Base-by-base conservation (phyloP, 2,797 vertebrate species). In the Rousettus madagascariensis region DNA sequence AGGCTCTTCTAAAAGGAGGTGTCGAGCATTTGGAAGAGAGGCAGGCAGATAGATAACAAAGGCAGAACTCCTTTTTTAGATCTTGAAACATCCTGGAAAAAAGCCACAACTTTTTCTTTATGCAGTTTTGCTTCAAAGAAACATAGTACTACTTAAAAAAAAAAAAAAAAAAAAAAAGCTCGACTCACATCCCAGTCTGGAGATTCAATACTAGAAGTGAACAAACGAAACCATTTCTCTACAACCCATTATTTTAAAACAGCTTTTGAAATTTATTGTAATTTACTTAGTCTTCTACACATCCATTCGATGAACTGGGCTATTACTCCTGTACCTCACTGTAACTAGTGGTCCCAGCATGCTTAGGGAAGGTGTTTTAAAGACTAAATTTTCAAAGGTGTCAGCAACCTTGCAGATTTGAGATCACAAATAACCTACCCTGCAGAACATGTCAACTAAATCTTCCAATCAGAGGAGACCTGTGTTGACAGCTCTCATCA, bases 381-480 rank as follows among this genome's bases (percentile, higher is more conserved):
- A 88, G 90, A 79, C 68, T 59, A 36, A 30, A 53, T 36, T 89
- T 94, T 79, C 65, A 85, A 95, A 95, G 30, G 3, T 78, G 15
- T 85, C 43, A 77, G 55, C 28, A 82, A 80, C 28, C 30, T 66
- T 94, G 51, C n/a, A 75, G 69, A 80, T 93, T 43, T 80, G 71
- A 93, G 33, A 83, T 55, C 3, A 6, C 57, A 86, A 57, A 86
- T 86, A 92, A 91, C 53, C 11, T 16, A 94, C 17, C 66, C 30
- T 55, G 38, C 11, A 66, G 49, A 92, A 82, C 19, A 46, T 17
- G 72, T 72, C 89, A 59, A 66, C 55, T 72, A 53, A 65, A 61
- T 86, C 78, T 95, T 94, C 41, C 66, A 96, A 43, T 33, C 82
- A 92, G 79, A 65, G 61, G 72, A 91, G n/a, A 90, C 20, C 71